Evolutionary conservation across 2,113 vertebrate genomes (phyloP), one percentile per base, ranked within the genome.

Genomic region (Peromyscus californicus): DNA sequence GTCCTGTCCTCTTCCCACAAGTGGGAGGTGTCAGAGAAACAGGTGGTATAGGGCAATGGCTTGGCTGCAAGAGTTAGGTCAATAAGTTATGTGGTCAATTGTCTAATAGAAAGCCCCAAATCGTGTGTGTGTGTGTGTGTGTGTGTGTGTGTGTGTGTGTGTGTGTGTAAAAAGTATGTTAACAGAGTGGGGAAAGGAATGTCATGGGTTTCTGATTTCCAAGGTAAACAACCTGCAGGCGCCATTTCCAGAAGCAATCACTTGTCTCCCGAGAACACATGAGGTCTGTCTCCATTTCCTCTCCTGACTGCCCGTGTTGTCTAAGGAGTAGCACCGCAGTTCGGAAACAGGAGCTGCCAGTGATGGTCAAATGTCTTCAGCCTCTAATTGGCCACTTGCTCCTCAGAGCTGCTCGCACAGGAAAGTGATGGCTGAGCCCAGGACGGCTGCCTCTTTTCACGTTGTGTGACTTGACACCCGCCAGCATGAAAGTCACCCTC

Each of bases 301-400:
- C 13, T 76, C 36, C 31, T 57, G 19, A 4, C 74, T 1, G 15
- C 5, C 7, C 39, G 36, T 91, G 89, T 31, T 36, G 63, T 98
- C 96, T 97, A 84, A 57, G 2, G 89, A 95, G 90, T 2, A 93
- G 94, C 11, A 11, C 51, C 48, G 33, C 48, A 93, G 87, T 97
- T 97, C 90, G 36, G 82, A 63, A 39, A 92, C 57, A 89, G 7
- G 54, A 94, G 87, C 74, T 24, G 19, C 24, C n/a, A 31, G 63
- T 22, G 61, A 7, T 42, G 31, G 93, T 91, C 96, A 97, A 96
- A 96, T 89, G 89, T 93, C 97, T 90, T 98, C 95, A 74, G 0
- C 95, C 98, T 98, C 98, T 98, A 98, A 98, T 92, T 92, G 96
- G 96, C 84, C 13, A 67, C 93, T 98, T 97, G 97, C 90, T 97